These are phyloP conservation scores for Macrotis lagotis DNA, from an alignment of 2,113 vertebrate genomes.

Conservation along the genomic window DNA sequence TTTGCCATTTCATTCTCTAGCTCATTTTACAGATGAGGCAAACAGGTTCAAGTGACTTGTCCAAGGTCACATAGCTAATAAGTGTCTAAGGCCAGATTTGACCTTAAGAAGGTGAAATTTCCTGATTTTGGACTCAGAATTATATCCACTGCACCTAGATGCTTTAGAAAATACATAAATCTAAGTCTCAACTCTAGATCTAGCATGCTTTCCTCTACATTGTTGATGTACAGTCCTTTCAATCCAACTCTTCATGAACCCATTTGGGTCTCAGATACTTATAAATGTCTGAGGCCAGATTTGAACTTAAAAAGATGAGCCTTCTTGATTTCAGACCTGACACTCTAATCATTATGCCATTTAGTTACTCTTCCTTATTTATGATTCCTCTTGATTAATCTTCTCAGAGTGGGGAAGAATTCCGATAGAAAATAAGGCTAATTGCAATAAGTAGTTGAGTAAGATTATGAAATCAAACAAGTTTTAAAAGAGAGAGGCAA, in stretches of 20 bases:
- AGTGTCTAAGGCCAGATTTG: too few relatives aligned
- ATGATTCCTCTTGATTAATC: background rate
- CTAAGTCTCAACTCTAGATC: too few relatives aligned
- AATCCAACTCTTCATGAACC: background rate
- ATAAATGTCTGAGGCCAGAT: background rate
- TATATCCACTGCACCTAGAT: too few relatives aligned
- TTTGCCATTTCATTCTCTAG: too few relatives aligned
- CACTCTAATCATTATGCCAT: background rate
- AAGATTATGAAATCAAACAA: background rate
- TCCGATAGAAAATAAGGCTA: background rate
- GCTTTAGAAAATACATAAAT: too few relatives aligned
- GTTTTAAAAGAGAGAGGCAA: background rate
- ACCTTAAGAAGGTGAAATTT: too few relatives aligned
- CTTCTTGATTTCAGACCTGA: background rate
- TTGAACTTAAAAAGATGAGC: background rate
- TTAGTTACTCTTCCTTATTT: background rate
- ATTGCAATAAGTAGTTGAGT: background rate
- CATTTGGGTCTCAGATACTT: background rate
- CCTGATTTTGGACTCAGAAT: too few relatives aligned
- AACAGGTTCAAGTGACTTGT: too few relatives aligned
- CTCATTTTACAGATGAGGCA: too few relatives aligned
- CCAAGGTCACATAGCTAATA: too few relatives aligned
- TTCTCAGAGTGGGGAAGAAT: background rate
- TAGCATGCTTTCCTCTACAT: too few relatives aligned
- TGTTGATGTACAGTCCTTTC: background rate